Evolutionary conservation across 2,888 invertebrate species (phyloP).

Genomic region (Apocheima hispidaria): DNA sequence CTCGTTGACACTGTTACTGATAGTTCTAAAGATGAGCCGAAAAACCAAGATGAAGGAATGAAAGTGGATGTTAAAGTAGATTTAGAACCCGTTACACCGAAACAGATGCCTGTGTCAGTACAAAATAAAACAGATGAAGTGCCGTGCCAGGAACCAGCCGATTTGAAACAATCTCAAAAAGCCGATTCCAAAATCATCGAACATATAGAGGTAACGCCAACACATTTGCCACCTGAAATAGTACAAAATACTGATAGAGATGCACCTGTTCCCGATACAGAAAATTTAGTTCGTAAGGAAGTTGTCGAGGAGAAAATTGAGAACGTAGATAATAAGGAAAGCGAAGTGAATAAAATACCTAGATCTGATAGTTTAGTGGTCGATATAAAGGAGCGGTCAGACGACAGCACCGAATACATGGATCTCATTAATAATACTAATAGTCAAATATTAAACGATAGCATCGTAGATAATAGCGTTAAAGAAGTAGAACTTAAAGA

Average conservation of each 20-base stretch:
- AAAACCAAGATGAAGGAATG: slow-evolving; percentile 23
- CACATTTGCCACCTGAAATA: slow-evolving; percentile 67
- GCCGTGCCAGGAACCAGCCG: slow-evolving; percentile 25
- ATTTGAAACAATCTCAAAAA: slow-evolving; percentile 23
- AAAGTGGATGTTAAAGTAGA: slow-evolving; percentile 40
- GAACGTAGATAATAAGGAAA: slow-evolving; percentile 42
- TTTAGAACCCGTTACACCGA: slow-evolving; percentile 34
- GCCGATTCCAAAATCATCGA: slow-evolving; percentile 45
- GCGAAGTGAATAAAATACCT: slow-evolving; percentile 37
- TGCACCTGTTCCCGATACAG: slow-evolving; percentile 40
- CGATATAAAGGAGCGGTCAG: slow-evolving; percentile 47
- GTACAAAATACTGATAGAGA: slow-evolving; percentile 70
- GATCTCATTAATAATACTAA: slow-evolving; percentile 72
- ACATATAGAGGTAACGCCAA: slow-evolving; percentile 46
- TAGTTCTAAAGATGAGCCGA: slow-evolving; percentile 40
- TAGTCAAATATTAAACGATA: slow-evolving; percentile 59
- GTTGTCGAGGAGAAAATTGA: slow-evolving; percentile 40
- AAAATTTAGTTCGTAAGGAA: slow-evolving; percentile 42
- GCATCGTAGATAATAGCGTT: slow-evolving; percentile 47
- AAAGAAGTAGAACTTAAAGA: slow-evolving; percentile 30
- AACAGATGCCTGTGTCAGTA: slow-evolving; percentile 63
- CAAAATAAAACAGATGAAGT: slow-evolving; percentile 55
- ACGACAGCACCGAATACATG: slow-evolving; percentile 69
- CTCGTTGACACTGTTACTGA: slow-evolving; percentile 43
- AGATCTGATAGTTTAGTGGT: slow-evolving; percentile 55